Evolutionary conservation across 2,113 vertebrate genomes (phyloP), one percentile per base, ranked within the genome.

Genomic region (Todiramphus chloris): DNA sequence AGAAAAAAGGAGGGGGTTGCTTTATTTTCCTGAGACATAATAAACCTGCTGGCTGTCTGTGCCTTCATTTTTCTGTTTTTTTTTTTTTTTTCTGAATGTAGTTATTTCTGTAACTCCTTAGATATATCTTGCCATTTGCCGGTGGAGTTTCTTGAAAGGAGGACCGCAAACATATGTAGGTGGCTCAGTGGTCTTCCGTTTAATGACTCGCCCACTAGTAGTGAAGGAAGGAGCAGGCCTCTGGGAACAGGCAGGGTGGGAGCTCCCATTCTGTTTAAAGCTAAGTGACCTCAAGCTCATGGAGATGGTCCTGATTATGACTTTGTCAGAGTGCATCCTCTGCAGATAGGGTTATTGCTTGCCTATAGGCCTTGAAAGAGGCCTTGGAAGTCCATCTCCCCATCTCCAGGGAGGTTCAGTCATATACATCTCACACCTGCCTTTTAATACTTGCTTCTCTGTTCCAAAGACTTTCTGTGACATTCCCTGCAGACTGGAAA

Each of bases 1-100:
- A 64, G 35, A 88, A 73, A 69, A 73, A 46, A 62, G 37, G 19
- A 53, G 39, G 19, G 28, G 27, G 5, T 75, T 55, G 8, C 48
- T 78, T 72, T 80, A 2, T 84, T 87, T 95, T 89, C 89, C 91
- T 91, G 93, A 89, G 95, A 89, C 13, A 0, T 27, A 48, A 87
- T 91, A 82, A 95, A 87, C 35, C 23, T 11, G 4, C 20, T 87
- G 33, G 56, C 43, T 5, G 25, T 69, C 43, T 5, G 25, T 69
- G 44, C 23, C 27, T 21, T 90, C 0, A 0, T 78, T 90, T 89
- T 43, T 83, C 8, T 50, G 46, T 10, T 46, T 46, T 20, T 16
- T 44, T 44, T 44, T 44, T 46, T 46, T 20, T 86, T 41, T 78
- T 13, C 46, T 72, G 56, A 63, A 48, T 72, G 30, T 24, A 55